These are phyloP conservation scores for Agonopterix subpropinquella DNA, from an alignment of 2,888 invertebrate genomes.

Conservation along the genomic window DNA sequence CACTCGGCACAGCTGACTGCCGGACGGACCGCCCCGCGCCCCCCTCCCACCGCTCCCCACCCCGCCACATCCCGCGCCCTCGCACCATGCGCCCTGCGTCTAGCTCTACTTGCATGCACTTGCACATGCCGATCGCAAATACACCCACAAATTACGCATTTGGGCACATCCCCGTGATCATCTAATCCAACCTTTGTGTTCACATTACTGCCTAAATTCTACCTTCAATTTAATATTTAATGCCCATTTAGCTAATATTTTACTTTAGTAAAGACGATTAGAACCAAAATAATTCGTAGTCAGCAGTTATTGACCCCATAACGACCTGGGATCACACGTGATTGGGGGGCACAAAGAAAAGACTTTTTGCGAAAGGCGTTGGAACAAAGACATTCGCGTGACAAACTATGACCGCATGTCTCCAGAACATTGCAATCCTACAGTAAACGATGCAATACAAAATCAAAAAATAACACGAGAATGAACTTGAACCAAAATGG, in stretches of 20 bases:
- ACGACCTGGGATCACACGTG: slow-evolving; percentile 68
- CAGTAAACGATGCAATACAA: slow-evolving; percentile 4
- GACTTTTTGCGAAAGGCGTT: not conserved
- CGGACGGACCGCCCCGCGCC: slow-evolving; percentile 39
- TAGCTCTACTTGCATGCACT: slow-evolving; percentile 32
- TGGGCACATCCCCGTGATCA: too few relatives aligned
- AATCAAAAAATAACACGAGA: slow-evolving; percentile 44
- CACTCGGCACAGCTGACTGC: slow-evolving; percentile 71
- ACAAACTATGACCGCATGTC: slow-evolving; percentile 8
- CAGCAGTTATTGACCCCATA: slow-evolving; percentile 70
- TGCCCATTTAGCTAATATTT: too few relatives aligned
- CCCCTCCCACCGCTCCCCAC: slow-evolving; percentile 26
- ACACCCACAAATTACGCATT: slow-evolving; percentile 14
- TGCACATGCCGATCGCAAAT: slow-evolving; percentile 31
- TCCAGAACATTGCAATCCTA: not conserved
- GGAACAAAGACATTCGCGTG: not conserved
- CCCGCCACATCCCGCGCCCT: slow-evolving; percentile 28
- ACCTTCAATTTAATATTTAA: too few relatives aligned
- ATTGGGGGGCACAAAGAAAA: slow-evolving; percentile 52
- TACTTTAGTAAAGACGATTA: slow-evolving; percentile 1
- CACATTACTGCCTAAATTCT: too few relatives aligned
- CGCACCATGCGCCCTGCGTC: slow-evolving; percentile 42
- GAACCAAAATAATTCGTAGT: slow-evolving; percentile 36
- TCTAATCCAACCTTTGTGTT: too few relatives aligned
- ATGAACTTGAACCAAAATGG: slow-evolving; percentile 61